phyloP scores from a whole-genome alignment of 2,113 vertebrate genomes.

The Cepphus grylle region DNA sequence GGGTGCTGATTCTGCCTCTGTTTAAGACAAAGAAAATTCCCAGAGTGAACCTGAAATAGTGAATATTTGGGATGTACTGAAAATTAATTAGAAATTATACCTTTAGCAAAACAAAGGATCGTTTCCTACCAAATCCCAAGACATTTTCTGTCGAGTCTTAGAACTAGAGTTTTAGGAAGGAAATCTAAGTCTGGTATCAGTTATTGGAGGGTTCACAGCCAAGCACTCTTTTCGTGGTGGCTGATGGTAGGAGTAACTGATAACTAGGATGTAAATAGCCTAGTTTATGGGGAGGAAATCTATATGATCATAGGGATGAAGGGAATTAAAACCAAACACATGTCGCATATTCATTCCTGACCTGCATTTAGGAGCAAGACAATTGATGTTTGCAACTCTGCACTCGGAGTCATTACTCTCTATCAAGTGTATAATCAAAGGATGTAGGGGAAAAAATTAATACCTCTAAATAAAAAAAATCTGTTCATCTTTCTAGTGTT shows the following conservation, averaged over 20 bases:
- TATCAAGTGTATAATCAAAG: not conserved
- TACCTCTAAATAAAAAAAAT: not conserved
- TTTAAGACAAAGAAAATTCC: not conserved
- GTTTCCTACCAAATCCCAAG: not conserved
- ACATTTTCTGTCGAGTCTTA: not conserved
- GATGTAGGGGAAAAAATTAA: not conserved
- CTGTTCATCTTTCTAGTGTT: not conserved
- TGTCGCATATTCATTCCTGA: not conserved
- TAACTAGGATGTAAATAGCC: not conserved
- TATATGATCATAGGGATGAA: not conserved
- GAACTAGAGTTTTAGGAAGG: not conserved
- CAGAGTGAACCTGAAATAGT: not conserved
- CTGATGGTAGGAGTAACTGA: not conserved
- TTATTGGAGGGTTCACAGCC: not conserved
- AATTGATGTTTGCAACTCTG: slow-evolving; percentile 11
- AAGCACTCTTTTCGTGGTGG: not conserved
- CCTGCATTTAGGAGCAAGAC: not conserved
- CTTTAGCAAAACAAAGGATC: not conserved
- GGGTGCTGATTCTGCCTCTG: not conserved
- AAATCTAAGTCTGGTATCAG: not conserved
- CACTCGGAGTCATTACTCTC: not conserved
- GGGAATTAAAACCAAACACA: slow-evolving; percentile 47
- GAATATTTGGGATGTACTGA: not conserved
- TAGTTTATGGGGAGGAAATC: not conserved
- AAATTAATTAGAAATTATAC: not conserved